A percentile compares a stretch with the other conserved stretches of the same genome.
These are phyloP conservation scores for Seira ritae DNA, from an alignment of 2,888 invertebrate species.

Conservation along the genomic window DNA sequence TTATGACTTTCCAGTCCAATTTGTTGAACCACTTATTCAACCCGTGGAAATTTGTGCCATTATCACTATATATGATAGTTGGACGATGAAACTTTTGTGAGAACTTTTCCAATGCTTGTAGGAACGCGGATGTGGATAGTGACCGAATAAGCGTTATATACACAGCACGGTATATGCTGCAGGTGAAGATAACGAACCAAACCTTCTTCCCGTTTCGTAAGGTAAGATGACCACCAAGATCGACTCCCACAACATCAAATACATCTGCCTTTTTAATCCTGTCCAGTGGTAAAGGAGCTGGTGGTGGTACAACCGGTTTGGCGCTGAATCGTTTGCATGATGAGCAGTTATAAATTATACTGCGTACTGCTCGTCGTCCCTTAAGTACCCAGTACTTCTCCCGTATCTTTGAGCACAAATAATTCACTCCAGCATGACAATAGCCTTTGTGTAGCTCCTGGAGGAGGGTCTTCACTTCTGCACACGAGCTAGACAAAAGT, in stretches of 20 bases:
- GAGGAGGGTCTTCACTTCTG: neutral
- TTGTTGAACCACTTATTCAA: neutral
- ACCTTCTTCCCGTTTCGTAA: slow-evolving; percentile 72
- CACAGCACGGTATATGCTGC: slow-evolving; percentile 75
- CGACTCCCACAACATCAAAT: neutral
- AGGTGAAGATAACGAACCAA: slow-evolving; percentile 75
- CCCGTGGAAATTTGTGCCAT: neutral
- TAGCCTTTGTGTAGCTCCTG: neutral
- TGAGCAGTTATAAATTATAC: neutral
- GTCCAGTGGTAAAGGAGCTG: neutral
- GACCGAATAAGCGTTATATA: neutral
- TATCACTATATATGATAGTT: slow-evolving; percentile 58
- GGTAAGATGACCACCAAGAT: slow-evolving; percentile 75
- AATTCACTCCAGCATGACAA: neutral
- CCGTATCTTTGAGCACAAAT: too few relatives aligned
- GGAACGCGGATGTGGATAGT: neutral
- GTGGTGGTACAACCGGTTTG: neutral
- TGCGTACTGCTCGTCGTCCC: neutral
- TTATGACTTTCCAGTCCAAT: slow-evolving; percentile 23
- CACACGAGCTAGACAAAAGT: neutral
- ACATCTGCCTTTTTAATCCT: neutral
- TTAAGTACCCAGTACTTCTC: neutral
- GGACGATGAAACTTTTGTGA: neutral
- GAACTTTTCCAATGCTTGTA: neutral
- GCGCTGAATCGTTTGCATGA: neutral